Evolutionary conservation across 1,140 invertebrate genomes (phyloP), one percentile per base, ranked within the genome.

Genomic region (Sminthurinus signatus): DNA sequence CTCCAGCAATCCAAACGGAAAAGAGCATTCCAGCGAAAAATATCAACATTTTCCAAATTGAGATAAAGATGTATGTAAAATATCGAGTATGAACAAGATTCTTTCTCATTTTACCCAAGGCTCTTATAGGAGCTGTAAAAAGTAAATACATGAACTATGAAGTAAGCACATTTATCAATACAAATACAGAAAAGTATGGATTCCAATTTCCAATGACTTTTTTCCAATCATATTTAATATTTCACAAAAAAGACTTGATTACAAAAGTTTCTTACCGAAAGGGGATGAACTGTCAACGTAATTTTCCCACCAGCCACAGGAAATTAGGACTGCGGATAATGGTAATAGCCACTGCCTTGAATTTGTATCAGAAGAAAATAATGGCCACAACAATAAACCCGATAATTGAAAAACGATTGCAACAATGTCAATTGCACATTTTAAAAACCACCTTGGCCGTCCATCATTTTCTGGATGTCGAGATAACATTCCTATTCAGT

Each of bases 291-390:
- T 82, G 28, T 89, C 88, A 0, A 93, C 89, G 74, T 91, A 98
- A 78, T 97, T 98, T 78, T 97, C 94, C 94, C 94, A 97, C 89
- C 92, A 97, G 27, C 90, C 88, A 29, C 91, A 83, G 2, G 93
- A 96, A 43, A 93, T 87, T 44, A 93, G 82, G 39, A 96, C 77
- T 8, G 92, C 81, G 0, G 90, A 80, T 0, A 91, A 76, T 0
- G 93, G 92, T 58, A 95, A 87, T 8, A 92, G 80, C 89, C 89
- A 95, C 89, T 74, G 58, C 83, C 81, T 0, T 83, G 83, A 52
- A 83, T 81, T 1, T 88, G 85, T 21, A 62, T 65, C 17, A 68
- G 74, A 44, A 76, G 76, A 70, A 2, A 78, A 76, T 23, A 93
- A 76, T 19, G 91, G 91, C 90, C 92, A 96, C 3, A 94, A 83